phyloP scores from a whole-genome alignment of 2,888 invertebrate species.

The Leptopilina myrica region DNA sequence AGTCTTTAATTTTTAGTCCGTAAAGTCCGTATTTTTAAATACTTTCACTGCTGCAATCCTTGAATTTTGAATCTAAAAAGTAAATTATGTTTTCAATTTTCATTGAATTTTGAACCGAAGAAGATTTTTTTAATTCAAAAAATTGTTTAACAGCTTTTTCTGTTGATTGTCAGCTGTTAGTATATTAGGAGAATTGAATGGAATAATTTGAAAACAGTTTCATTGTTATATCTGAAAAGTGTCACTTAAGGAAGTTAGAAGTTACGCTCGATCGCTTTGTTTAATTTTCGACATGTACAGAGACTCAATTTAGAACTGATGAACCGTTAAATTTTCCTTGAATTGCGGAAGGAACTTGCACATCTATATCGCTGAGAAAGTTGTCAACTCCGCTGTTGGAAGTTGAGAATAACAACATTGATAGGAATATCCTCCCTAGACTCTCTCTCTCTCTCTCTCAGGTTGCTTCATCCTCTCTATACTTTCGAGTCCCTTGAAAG shows the following conservation, averaged over 20 bases:
- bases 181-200: too few species aligned
- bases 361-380: not conserved
- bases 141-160: too few species aligned
- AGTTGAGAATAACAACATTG: slow-evolving; percentile 28
- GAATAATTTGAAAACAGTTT: not conserved
- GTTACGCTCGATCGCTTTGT: slow-evolving; percentile 29
- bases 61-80: too few species aligned
- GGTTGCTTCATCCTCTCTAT: slow-evolving; percentile 1
- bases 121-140: too few species aligned
- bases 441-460: too few species aligned
- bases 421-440: slow-evolving; percentile 20
- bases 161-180: too few species aligned
- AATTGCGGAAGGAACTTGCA: not conserved
- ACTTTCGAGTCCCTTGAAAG: not conserved
- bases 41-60: too few species aligned
- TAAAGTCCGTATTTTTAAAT: too few species aligned
- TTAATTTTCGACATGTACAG: not conserved
- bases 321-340: slow-evolving; percentile 8
- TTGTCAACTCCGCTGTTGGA: slow-evolving; percentile 2
- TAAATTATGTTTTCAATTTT: too few species aligned
- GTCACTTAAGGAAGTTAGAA: slow-evolving; percentile 18
- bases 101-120: too few species aligned
- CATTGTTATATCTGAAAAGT: not conserved
- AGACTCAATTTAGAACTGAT: slow-evolving; percentile 22
- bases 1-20: too few species aligned